Evolutionary conservation across 2,797 vertebrate genomes (phyloP), one percentile per base, ranked within the genome.

Genomic region (Taenioides sp.): DNA sequence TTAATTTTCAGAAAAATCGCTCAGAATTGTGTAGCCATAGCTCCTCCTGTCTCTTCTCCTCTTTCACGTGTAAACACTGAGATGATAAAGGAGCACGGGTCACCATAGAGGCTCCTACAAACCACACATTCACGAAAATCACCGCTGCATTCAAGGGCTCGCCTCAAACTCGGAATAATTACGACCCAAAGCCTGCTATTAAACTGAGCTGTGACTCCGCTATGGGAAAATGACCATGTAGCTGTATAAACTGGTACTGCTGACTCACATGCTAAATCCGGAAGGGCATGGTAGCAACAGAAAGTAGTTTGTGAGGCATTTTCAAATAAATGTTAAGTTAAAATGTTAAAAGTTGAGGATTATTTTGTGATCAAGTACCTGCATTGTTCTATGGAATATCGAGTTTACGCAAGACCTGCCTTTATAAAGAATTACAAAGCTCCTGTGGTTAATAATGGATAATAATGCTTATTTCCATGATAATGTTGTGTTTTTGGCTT

Each of bases 121-220:
- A 25, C 57, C 25, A 28, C 55, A 58, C 55, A 14, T 58, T 25
- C 57, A 16, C 22, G 2, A 12, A 37, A 55, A 55, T 28, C 57
- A 17, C 57, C 2, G 27, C 25, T 2, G 57, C 57, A 2, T 28
- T 28, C 25, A 18, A 28, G 27, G 27, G 25, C 57, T 27, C 5
- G 57, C 57, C 57, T 59, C 57, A 59, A 28, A 59, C 57, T 59
- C 57, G 1, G 25, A 59, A 23, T 59, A 59, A 59, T 59, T 25
- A 59, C 28, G 23, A 27, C 57, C 5, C 16, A 7, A 59, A 59
- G 17, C 57, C 16, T 59, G 17, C 57, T 28, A 59, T 59, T 59
- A 59, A 28, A 28, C 57, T 59, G 14, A 28, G 25, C 57, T 18
- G 16, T 16, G 4, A 17, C 57, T 59, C 16, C 16, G 14, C 57